These are phyloP conservation scores for Mycetomoellerius zeteki DNA, from an alignment of 1,140 invertebrate species.

Conservation along the genomic window DNA sequence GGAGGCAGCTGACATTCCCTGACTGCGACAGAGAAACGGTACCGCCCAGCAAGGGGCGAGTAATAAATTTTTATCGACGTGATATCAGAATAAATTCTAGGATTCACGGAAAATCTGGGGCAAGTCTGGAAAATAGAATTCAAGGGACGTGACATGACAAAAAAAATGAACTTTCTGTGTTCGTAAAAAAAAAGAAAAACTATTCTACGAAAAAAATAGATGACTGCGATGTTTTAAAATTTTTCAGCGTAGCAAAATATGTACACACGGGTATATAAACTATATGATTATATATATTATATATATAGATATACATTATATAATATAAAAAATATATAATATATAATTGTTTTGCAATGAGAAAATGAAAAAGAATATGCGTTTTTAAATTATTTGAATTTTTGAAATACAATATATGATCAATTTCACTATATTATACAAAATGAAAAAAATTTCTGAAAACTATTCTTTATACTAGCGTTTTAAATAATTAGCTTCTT, in stretches of 20 bases:
- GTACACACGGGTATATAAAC: background rate
- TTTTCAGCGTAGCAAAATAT: background rate
- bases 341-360: background rate
- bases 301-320: no score
- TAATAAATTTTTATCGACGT: slow-evolving; percentile 71
- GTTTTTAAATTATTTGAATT: background rate
- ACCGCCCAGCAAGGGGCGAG: slow-evolving; percentile 79
- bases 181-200: background rate
- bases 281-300: no score
- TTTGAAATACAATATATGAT: background rate
- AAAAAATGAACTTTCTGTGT: background rate
- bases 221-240: background rate
- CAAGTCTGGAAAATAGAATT: background rate
- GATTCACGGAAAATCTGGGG: background rate
- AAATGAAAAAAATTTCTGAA: background rate
- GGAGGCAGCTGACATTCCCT: slow-evolving; percentile 84
- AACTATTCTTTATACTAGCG: background rate
- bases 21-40: slow-evolving; percentile 80
- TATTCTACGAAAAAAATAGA: background rate
- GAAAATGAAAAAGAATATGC: background rate
- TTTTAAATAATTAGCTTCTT: background rate
- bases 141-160: background rate
- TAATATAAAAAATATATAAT: no score
- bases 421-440: background rate
- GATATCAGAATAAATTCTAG: slow-evolving; percentile 18